phyloP scores from a whole-genome alignment of 1,140 invertebrate species.

The Drosophila nebulosa region DNA sequence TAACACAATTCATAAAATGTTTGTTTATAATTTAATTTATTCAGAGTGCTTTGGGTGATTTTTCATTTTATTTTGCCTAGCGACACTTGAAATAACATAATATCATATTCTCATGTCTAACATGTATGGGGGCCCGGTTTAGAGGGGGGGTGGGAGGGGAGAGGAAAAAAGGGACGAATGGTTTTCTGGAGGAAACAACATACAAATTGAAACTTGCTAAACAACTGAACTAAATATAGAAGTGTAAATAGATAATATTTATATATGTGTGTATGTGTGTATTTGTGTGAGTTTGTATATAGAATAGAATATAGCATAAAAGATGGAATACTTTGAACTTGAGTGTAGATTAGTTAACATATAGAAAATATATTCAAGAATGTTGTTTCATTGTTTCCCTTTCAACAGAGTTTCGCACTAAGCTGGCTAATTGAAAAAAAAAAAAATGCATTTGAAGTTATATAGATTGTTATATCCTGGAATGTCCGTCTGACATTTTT shows the following conservation, averaged over 20 bases:
- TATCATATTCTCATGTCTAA: slow-evolving; percentile 52
- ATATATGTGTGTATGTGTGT: not conserved
- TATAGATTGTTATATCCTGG: slow-evolving; percentile 11
- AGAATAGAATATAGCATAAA: slow-evolving; percentile 7
- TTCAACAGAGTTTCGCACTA: slow-evolving; percentile 5
- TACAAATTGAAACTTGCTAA: slow-evolving; percentile 34
- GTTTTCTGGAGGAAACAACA: slow-evolving; percentile 47
- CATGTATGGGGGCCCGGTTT: slow-evolving; percentile 2
- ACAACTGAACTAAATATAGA: slow-evolving; percentile 24
- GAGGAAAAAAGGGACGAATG: not conserved
- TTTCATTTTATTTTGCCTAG: slow-evolving; percentile 25
- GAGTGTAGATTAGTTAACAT: slow-evolving; percentile 35
- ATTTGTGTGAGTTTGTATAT: not conserved
- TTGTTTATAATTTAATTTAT: slow-evolving; percentile 75
- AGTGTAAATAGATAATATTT: not conserved
- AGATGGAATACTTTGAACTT: slow-evolving; percentile 63
- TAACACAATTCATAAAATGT: slow-evolving; percentile 17
- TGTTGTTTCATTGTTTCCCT: slow-evolving; percentile 1
- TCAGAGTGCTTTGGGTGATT: slow-evolving; percentile 49
- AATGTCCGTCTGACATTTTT: slow-evolving; percentile 28
- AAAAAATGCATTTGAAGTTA: slow-evolving; percentile 31
- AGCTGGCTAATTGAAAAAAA: slow-evolving; percentile 21
- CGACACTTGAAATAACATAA: slow-evolving; percentile 57
- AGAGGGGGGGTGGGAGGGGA: not conserved
- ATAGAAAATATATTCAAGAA: slow-evolving; percentile 33